These are phyloP conservation scores for Dermatemys mawii DNA, from an alignment of 2,113 vertebrate species.

Conservation along the genomic window DNA sequence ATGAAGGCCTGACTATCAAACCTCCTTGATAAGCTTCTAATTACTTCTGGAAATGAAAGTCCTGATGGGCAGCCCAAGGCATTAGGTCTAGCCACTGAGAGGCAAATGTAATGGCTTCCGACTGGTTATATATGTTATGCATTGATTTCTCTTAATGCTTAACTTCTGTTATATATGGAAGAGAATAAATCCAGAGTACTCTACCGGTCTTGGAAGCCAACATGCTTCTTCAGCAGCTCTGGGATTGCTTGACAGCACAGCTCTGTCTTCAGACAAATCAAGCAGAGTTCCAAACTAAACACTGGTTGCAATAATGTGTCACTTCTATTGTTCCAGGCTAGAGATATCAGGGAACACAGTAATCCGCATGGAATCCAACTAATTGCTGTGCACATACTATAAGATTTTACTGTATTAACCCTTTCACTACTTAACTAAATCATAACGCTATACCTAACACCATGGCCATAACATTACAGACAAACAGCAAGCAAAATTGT, in stretches of 20 bases:
- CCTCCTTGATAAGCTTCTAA: not conserved
- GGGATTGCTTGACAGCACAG: not conserved
- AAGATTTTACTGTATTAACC: not conserved
- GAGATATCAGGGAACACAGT: not conserved
- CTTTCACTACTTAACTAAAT: not conserved
- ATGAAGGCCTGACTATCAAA: not conserved
- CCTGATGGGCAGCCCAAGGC: not conserved
- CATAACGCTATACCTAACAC: not conserved
- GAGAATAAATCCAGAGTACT: not conserved
- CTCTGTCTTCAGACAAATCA: not conserved
- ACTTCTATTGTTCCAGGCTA: not conserved
- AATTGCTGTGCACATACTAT: rapidly evolving
- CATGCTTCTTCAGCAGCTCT: not conserved
- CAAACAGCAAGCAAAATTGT: not conserved
- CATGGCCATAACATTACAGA: not conserved
- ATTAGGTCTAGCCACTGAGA: not conserved
- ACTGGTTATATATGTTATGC: not conserved
- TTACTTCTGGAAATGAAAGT: not conserved
- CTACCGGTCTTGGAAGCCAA: not conserved
- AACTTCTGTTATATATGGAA: not conserved
- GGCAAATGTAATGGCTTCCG: not conserved
- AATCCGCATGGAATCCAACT: not conserved
- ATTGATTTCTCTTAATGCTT: not conserved
- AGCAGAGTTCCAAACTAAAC: not conserved
- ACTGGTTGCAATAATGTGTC: not conserved